A percentile compares a stretch with the other conserved stretches of the same genome.
These are phyloP conservation scores for Sitta carolinensis DNA, from an alignment of 2,797 vertebrate genomes.

Conservation along the genomic window DNA sequence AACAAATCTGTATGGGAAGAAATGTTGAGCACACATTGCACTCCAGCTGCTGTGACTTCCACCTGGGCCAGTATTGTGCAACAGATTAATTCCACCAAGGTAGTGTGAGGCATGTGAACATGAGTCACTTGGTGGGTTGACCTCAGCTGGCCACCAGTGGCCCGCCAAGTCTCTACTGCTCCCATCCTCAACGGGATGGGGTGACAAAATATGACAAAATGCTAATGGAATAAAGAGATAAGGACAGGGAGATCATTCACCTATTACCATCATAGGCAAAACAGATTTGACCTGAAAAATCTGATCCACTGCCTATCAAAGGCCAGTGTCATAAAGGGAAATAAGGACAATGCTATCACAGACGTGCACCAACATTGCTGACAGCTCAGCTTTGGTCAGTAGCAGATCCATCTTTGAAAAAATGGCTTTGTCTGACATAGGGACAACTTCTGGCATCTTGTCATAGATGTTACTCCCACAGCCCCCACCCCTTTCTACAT, in stretches of 20 bases:
- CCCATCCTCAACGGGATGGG: not conserved
- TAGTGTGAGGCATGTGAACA: not conserved
- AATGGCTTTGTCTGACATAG: not conserved
- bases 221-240: not conserved
- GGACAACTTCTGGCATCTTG: not conserved
- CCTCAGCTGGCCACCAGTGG: not conserved
- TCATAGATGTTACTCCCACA: not conserved
- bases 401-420: not conserved
- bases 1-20: not conserved
- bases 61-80: not conserved
- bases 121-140: rapidly evolving
- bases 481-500: rapidly evolving
- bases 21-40: not conserved
- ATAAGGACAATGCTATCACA: not conserved
- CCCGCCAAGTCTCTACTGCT: not conserved
- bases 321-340: not conserved
- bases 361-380: not conserved
- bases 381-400: not conserved
- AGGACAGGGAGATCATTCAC: not conserved
- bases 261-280: not conserved
- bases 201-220: not conserved
- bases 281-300: not conserved
- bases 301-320: not conserved
- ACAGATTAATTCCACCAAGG: not conserved
- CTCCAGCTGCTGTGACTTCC: not conserved